These are phyloP conservation scores for Phytoseiulus persimilis DNA, from an alignment of 2,888 invertebrate species.

Conservation along the genomic window DNA sequence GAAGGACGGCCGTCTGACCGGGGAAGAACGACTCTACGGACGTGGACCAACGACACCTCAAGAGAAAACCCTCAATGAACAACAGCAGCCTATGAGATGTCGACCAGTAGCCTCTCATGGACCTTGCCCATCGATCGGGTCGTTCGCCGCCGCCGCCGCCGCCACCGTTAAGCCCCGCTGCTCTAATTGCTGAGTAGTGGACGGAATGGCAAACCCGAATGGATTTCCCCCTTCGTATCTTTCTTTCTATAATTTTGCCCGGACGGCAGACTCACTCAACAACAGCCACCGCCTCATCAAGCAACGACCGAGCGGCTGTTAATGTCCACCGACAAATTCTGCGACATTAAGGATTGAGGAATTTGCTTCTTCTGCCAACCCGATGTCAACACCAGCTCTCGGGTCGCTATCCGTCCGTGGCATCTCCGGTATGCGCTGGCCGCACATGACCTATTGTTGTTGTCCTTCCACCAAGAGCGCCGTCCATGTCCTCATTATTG, in stretches of 20 bases:
- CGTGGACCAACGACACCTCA: background rate
- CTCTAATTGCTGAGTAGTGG: background rate
- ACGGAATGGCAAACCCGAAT: background rate
- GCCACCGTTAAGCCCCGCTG: constrained; percentile 5
- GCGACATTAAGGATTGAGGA: background rate
- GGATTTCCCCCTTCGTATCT: background rate
- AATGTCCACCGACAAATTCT: background rate
- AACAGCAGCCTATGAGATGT: background rate
- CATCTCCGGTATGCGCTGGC: background rate
- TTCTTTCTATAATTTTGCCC: background rate
- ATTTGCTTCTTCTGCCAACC: background rate
- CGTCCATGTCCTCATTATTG: background rate
- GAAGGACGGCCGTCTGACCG: background rate
- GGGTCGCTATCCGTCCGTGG: background rate
- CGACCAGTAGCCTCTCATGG: background rate
- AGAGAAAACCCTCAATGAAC: background rate
- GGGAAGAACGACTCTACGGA: background rate
- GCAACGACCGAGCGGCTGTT: background rate
- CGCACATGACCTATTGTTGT: background rate
- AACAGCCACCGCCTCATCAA: background rate
- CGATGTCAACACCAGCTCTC: background rate
- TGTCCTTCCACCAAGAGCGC: no score
- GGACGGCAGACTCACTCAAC: background rate
- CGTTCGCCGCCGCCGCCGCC: background rate
- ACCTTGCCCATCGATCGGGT: background rate